phyloP scores from a whole-genome alignment of 2,797 vertebrate species.

The Merluccius polli region DNA sequence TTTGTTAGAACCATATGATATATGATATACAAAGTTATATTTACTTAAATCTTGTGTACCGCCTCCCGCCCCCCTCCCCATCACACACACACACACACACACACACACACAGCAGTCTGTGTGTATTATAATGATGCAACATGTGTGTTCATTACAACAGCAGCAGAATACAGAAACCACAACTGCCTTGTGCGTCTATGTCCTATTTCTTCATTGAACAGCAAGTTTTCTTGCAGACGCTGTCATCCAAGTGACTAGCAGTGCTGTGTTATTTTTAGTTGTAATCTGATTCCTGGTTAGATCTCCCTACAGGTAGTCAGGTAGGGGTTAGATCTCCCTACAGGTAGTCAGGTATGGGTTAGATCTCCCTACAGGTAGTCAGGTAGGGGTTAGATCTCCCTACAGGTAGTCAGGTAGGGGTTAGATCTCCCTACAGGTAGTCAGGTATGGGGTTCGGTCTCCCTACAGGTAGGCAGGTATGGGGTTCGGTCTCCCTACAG shows the following conservation, averaged over 20 bases:
- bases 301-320: no score
- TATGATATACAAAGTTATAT: slow-evolving; percentile 28
- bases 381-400: no score
- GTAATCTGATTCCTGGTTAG: not conserved
- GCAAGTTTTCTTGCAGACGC: not conserved
- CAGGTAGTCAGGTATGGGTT: no score
- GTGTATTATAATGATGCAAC: not conserved
- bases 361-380: no score
- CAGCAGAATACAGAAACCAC: not conserved
- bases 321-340: no score
- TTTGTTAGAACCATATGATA: slow-evolving; percentile 19
- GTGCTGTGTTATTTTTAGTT: not conserved
- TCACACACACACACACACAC: no score
- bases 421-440: no score
- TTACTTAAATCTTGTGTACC: slow-evolving; percentile 29
- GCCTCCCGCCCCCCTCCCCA: no score
- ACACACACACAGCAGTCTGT: not conserved
- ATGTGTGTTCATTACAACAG: not conserved
- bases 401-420: no score
- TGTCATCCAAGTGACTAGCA: not conserved
- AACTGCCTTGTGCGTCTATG: not conserved
- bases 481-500: no score
- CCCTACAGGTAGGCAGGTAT: no score
- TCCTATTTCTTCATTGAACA: not conserved
- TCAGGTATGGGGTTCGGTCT: no score